These are phyloP conservation scores for Mylabris phalerata DNA, from an alignment of 1,140 invertebrate species.

Conservation along the genomic window DNA sequence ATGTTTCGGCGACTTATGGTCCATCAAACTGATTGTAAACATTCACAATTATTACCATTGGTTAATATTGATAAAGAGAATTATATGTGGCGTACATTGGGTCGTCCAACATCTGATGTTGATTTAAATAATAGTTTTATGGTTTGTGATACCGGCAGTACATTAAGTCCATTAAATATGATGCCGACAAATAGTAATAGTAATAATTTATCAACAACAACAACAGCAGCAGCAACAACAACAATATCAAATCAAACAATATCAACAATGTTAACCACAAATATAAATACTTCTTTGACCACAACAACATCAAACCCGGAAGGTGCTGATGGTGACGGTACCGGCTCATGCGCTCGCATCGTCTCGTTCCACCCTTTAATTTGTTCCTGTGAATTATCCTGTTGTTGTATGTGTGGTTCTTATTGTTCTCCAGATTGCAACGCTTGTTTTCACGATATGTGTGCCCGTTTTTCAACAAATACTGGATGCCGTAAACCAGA, in stretches of 20 bases:
- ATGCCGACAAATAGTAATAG: background rate
- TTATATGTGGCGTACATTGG: constrained; percentile 51
- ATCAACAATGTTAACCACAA: background rate
- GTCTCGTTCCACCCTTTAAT: constrained; percentile 48
- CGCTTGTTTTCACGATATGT: constrained; percentile 59
- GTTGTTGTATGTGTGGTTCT: constrained; percentile 57
- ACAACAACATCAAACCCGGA: background rate
- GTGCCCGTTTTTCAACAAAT: constrained; percentile 42
- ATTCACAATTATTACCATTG: constrained; percentile 22
- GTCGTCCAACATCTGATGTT: constrained; percentile 31
- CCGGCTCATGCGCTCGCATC: constrained; percentile 45
- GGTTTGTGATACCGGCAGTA: constrained; percentile 36
- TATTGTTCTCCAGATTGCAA: constrained; percentile 58
- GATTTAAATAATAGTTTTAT: constrained; percentile 38
- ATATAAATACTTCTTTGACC: background rate
- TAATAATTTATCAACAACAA: background rate
- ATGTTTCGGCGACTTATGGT: constrained; percentile 27
- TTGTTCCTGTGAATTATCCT: constrained; percentile 47
- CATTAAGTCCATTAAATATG: constrained; percentile 20
- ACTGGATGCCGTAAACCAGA: too few relatives aligned
- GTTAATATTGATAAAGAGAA: constrained; percentile 52
- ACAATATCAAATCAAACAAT: background rate
- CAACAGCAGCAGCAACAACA: background rate
- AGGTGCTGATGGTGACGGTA: constrained; percentile 6
- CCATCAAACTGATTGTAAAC: constrained; percentile 19